phyloP scores from a whole-genome alignment of 2,888 invertebrate species.

The Bombyx huttoni region DNA sequence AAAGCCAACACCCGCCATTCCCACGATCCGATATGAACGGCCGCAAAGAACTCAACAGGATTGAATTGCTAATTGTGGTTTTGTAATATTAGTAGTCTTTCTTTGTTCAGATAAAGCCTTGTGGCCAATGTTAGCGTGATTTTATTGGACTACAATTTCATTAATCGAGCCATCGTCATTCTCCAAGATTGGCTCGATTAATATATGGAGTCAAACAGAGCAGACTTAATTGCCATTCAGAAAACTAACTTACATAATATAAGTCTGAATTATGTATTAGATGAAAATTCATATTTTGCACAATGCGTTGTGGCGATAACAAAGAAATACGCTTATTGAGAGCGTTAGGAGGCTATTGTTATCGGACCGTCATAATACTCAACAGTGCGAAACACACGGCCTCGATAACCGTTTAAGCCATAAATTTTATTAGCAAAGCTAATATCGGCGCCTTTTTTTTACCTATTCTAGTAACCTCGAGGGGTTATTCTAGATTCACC shows the following conservation, averaged over 20 bases:
- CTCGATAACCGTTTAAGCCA: constrained; percentile 9
- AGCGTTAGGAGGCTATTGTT: constrained; percentile 50
- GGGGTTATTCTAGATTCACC: too few species aligned
- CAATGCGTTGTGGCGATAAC: constrained; percentile 9
- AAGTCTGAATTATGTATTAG: neutral
- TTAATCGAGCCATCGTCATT: neutral
- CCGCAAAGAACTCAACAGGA: neutral
- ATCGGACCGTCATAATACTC: constrained; percentile 37
- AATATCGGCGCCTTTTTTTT: neutral
- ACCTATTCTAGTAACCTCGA: too few species aligned
- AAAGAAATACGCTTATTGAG: constrained; percentile 33
- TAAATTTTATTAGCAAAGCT: neutral
- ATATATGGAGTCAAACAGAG: neutral
- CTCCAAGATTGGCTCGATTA: neutral
- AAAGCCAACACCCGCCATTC: neutral
- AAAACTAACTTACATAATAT: constrained; percentile 1
- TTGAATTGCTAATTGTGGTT: neutral
- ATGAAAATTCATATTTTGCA: constrained; percentile 9
- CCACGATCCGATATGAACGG: neutral
- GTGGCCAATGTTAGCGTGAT: neutral
- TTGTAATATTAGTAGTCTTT: neutral
- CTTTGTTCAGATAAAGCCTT: neutral
- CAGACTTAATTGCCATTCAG: neutral
- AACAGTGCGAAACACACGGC: constrained; percentile 43
- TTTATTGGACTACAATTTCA: neutral